Percentiles rank a stretch among this genome's conserved stretches.
Evolutionary conservation across 2,888 invertebrate genomes (phyloP).

Genomic region (Rotaria sp.): DNA sequence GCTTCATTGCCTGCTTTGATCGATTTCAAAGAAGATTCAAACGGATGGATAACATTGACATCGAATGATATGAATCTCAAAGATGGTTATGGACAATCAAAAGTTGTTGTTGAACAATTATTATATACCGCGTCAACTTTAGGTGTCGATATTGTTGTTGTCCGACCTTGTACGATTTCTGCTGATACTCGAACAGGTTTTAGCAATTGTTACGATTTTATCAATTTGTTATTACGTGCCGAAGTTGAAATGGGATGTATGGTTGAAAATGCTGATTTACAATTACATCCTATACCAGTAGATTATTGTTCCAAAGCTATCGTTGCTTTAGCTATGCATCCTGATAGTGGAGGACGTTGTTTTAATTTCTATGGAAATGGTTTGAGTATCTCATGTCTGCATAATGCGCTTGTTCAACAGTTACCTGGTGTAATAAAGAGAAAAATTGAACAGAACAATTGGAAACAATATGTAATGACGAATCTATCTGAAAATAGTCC

Average conservation of each 20-base stretch:
- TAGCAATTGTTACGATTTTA: not conserved
- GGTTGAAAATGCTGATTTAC: not conserved
- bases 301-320: not conserved
- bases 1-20: not conserved
- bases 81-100: slow-evolving; percentile 18
- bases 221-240: not conserved
- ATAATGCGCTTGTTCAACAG: not conserved
- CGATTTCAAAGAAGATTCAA: slow-evolving; percentile 3
- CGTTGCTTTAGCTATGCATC: not conserved
- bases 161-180: not conserved
- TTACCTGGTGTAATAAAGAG: not conserved
- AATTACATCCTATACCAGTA: slow-evolving; percentile 5
- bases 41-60: not conserved
- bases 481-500: not conserved
- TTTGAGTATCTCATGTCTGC: not conserved
- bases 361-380: slow-evolving; percentile 19
- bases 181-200: not conserved
- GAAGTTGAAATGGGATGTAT: not conserved
- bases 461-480: not conserved
- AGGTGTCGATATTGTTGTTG: not conserved
- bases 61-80: not conserved
- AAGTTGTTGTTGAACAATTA: not conserved
- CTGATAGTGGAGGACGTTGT: not conserved
- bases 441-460: not conserved
- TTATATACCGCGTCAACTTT: not conserved